These are phyloP conservation scores for Semnornis frantzii DNA, from an alignment of 2,113 vertebrate genomes.

Conservation along the genomic window DNA sequence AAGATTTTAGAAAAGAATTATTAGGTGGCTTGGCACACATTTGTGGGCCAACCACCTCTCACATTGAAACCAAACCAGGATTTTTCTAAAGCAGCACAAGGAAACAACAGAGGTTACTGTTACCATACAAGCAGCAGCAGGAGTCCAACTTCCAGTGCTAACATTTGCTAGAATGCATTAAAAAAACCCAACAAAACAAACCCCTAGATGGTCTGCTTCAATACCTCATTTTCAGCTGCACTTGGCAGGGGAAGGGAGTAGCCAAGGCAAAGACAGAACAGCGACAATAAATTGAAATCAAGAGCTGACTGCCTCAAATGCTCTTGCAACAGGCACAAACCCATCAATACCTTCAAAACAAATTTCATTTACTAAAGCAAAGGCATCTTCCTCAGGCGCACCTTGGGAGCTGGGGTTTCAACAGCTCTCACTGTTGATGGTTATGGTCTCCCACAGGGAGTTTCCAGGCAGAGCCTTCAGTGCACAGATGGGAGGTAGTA, in stretches of 20 bases:
- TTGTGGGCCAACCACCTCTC: slow-evolving; percentile 3
- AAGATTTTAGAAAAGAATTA: slow-evolving; percentile 41
- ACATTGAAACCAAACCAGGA: slow-evolving; percentile 9
- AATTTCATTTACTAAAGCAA: neutral
- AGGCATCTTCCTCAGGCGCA: neutral
- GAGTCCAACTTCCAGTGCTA: slow-evolving; percentile 34
- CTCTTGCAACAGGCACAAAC: neutral
- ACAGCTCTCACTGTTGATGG: neutral
- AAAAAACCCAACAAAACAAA: neutral
- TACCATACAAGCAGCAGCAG: slow-evolving; percentile 35
- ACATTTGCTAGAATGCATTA: slow-evolving; percentile 2
- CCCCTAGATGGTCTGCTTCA: neutral
- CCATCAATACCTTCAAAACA: neutral
- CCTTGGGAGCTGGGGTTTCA: neutral
- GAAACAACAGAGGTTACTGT: slow-evolving; percentile 44
- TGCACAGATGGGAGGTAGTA: neutral
- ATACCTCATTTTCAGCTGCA: neutral
- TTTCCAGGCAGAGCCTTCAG: neutral
- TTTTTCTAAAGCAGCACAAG: slow-evolving; percentile 29
- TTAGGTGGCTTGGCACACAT: slow-evolving; percentile 40
- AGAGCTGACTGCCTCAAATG: neutral
- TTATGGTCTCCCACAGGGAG: neutral
- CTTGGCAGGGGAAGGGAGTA: neutral
- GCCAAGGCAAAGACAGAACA: neutral
- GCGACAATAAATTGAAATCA: neutral